Conservation (phyloP, 2,888 invertebrate genomes). For the Ophion costatus region DNA sequence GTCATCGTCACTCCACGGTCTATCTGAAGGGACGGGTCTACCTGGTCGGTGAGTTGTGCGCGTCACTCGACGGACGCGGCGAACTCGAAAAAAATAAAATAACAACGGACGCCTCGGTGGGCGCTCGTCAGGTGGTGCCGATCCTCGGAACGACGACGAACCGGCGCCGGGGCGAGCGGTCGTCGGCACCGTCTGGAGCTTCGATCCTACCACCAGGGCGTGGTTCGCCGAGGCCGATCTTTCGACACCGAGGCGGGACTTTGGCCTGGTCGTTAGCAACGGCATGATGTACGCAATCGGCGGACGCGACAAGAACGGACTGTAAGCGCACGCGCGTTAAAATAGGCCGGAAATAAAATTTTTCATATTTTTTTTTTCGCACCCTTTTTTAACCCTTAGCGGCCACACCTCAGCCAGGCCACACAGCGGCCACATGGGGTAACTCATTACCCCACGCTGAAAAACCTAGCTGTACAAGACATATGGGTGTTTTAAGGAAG, state of each 20-base stretch:
- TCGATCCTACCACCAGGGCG: conserved; percentile 86
- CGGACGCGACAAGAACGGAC: conserved; percentile 88
- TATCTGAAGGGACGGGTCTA: conserved; percentile 88
- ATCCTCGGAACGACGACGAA: conserved; percentile 86
- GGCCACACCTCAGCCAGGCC: too few relatives aligned
- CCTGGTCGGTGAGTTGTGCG: conserved; percentile 85
- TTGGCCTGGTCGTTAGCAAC: conserved; percentile 88
- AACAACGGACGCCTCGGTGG: neutral
- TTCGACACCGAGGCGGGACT: conserved; percentile 87
- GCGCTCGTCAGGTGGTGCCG: conserved; percentile 85
- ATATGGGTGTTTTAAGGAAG: too few relatives aligned
- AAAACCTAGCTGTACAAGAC: too few relatives aligned
- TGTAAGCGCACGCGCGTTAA: conserved; percentile 75
- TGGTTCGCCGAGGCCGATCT: conserved; percentile 88
- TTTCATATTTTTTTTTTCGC: conserved; percentile 9
- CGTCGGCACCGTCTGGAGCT: conserved; percentile 88
- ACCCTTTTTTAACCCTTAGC: too few relatives aligned
- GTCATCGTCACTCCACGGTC: conserved; percentile 88
- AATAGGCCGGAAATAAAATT: neutral
- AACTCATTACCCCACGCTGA: too few relatives aligned
- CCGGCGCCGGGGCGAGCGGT: conserved; percentile 85
- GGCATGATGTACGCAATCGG: conserved; percentile 90
- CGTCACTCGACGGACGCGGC: neutral
- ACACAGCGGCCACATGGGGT: too few relatives aligned
- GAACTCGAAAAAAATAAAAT: neutral